phyloP scores from a whole-genome alignment of 1,140 invertebrate genomes.

The Drosophila truncata region DNA sequence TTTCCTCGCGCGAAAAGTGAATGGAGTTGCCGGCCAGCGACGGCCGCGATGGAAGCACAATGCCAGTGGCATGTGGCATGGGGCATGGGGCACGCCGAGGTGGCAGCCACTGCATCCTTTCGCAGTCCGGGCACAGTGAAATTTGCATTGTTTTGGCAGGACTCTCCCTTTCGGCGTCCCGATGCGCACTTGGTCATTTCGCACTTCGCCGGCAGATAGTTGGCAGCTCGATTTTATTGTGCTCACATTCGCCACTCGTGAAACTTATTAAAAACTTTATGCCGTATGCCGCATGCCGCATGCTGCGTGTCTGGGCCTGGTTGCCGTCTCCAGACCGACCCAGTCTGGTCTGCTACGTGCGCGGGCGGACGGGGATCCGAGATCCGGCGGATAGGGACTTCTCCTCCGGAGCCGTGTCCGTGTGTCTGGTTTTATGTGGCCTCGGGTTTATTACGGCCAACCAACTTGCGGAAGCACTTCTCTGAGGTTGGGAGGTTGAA shows the following conservation, averaged over 20 bases:
- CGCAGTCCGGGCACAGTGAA: constrained; percentile 35
- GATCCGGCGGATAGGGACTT: constrained; percentile 18
- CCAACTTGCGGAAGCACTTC: constrained; percentile 7
- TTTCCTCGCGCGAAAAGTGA: constrained; percentile 57
- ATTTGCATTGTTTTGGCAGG: constrained; percentile 83
- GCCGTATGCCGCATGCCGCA: constrained; percentile 72
- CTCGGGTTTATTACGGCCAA: constrained; percentile 47
- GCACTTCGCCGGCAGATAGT: constrained; percentile 54
- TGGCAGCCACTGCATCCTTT: constrained; percentile 30
- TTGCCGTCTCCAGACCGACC: background rate
- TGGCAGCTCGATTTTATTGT: constrained; percentile 81
- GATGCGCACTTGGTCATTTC: constrained; percentile 41
- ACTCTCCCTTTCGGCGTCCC: constrained; percentile 25
- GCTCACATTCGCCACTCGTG: constrained; percentile 79
- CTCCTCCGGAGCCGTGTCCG: constrained; percentile 17
- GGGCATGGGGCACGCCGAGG: constrained; percentile 4
- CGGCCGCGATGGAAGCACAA: constrained; percentile 64
- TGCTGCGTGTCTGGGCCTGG: constrained; percentile 58
- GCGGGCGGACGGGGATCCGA: constrained; percentile 35
- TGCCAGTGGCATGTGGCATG: constrained; percentile 45
- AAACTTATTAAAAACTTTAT: constrained; percentile 83
- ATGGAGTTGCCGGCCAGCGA: constrained; percentile 48
- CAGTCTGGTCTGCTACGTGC: constrained; percentile 53
- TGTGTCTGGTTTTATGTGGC: constrained; percentile 58
- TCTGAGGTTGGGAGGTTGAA: constrained; percentile 7